phyloP scores from a whole-genome alignment of 1,140 invertebrate species.

The Coboldia fuscipes region DNA sequence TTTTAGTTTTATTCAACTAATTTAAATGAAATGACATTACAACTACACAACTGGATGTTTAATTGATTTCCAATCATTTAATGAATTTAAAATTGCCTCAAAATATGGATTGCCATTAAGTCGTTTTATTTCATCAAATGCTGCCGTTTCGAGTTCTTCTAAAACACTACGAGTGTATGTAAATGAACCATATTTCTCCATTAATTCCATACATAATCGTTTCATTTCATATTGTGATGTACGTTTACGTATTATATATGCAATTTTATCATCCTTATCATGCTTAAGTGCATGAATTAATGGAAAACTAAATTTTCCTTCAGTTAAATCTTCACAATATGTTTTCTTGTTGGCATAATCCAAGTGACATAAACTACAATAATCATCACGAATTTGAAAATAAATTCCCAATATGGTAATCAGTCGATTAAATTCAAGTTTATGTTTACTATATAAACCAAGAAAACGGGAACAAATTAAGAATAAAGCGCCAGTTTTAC shows the following conservation, averaged over 20 bases:
- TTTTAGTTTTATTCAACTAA: too few species aligned
- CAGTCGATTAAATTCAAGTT: conserved; percentile 64
- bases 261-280: conserved; percentile 40
- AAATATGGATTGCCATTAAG: too few species aligned
- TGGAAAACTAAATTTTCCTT: conserved; percentile 96
- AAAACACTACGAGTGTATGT: conserved; percentile 60
- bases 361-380: conserved; percentile 82
- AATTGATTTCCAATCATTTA: too few species aligned
- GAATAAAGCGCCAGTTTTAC: conserved; percentile 90
- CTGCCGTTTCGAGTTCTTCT: conserved; percentile 50
- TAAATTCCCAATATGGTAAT: conserved; percentile 73
- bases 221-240: conserved; percentile 81
- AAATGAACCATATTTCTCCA: conserved; percentile 78
- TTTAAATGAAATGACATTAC: too few species aligned
- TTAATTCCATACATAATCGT: conserved; percentile 67
- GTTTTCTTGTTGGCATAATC: conserved; percentile 89
- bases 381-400: conserved; percentile 93
- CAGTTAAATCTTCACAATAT: conserved; percentile 90
- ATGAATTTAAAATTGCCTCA: too few species aligned
- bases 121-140: too few species aligned
- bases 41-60: too few species aligned
- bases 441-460: conserved; percentile 82
- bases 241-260: conserved; percentile 72
- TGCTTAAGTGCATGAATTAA: conserved; percentile 78
- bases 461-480: conserved; percentile 82